Base-by-base conservation (phyloP, 2,797 vertebrate genomes). In the Lutjanus argentimaculatus region DNA sequence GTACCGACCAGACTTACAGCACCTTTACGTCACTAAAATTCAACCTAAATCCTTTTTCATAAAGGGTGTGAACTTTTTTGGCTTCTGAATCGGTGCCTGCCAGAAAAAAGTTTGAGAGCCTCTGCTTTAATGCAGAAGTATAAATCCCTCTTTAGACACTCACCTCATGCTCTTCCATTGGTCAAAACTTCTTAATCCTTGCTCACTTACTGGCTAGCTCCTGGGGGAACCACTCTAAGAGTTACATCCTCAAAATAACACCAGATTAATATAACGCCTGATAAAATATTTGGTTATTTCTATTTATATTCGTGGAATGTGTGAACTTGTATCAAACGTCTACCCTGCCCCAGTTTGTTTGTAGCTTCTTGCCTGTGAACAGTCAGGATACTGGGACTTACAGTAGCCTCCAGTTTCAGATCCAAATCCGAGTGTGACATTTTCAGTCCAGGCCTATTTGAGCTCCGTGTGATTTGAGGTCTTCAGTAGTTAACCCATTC, bases 401-500 rank as follows among this genome's bases (percentile, higher is more conserved):
- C n/a, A 42, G 55, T 9, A 40, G 12, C 48, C 43, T 70, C 49
- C 46, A 77, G 16, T 73, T 43, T 65, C 45, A 63, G 53, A 59
- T 52, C 42, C 25, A 25, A 12, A 71, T 58, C 48, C 0, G 0
- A 46, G 14, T 4, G 1, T 15, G 53, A 61, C 22, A 51, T 67
- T 57, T 73, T 61, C 36, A 22, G 21, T 22, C 0, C 43, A 13
- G 58, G 49, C 30, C 36, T 25, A 0, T 1, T 71, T 16, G 19
- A 51, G 0, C 10, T 15, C 43, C 6, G 0, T 13, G 6, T 17
- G 49, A 70, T 58, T 8, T 15, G 19, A 55, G 63, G 17, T 59
- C 42, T 52, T 36, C 9, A 3, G 17, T 36, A 36, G 57, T 76
- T 53, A 72, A 80, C 64, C 40, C 12, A 6, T 67, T 75, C 75